Conservation (phyloP, 2,888 invertebrate genomes). For the Loripinus fragilis region DNA sequence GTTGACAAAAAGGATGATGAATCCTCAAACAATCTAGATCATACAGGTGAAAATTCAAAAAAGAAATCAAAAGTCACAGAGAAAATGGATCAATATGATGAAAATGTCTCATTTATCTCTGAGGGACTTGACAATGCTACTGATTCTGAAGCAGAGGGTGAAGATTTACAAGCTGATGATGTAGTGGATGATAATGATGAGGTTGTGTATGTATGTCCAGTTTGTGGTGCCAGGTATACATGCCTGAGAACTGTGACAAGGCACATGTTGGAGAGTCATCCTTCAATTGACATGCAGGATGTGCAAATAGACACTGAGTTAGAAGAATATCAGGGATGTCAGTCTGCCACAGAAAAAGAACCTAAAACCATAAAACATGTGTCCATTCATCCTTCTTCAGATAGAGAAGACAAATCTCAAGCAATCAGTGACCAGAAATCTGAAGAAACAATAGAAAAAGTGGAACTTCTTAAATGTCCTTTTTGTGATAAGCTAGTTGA, state of each 20-base stretch:
- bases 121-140: not conserved
- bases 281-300: not conserved
- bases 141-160: not conserved
- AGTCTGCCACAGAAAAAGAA: not conserved
- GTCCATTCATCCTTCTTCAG: not conserved
- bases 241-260: conserved; percentile 35
- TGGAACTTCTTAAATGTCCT: not conserved
- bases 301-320: not conserved
- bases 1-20: not conserved
- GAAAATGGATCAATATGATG: not conserved
- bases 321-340: not conserved
- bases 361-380: not conserved
- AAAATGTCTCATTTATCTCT: not conserved
- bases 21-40: no score
- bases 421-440: not conserved
- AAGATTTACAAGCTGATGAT: not conserved
- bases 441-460: not conserved
- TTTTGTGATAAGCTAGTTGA: conserved; percentile 3
- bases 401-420: not conserved
- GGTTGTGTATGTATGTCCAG: conserved; percentile 23
- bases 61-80: not conserved
- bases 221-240: conserved; percentile 38
- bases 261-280: conserved; percentile 28
- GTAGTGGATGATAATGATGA: not conserved
- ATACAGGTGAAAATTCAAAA: not conserved